A percentile compares a stretch with the other conserved stretches of the same genome.
phyloP scores from a whole-genome alignment of 2,113 vertebrate species.

The Thamnaconus septentrionalis region DNA sequence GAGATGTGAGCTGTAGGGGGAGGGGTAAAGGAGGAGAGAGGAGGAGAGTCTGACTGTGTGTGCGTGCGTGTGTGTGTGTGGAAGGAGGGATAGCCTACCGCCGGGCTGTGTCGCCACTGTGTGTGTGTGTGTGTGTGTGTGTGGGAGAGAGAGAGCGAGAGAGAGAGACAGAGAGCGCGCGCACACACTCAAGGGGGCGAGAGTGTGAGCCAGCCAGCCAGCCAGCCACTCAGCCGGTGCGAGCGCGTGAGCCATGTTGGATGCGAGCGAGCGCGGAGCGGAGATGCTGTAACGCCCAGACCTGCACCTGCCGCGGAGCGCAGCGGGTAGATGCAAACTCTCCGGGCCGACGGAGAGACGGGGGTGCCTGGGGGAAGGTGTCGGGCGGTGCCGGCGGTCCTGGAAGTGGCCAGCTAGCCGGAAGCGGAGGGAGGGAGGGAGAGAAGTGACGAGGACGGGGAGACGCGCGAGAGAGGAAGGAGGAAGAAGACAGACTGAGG shows the following conservation, averaged over 20 bases:
- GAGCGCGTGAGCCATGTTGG: constrained; percentile 88
- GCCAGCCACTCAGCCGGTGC: constrained; percentile 46
- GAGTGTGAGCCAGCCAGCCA: constrained; percentile 50
- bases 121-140: constrained; percentile 6
- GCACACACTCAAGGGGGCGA: constrained; percentile 14
- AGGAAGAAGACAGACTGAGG: not conserved
- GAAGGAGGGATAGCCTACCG: constrained; percentile 69
- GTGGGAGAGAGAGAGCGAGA: constrained; percentile 29
- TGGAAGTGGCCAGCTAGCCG: constrained; percentile 77
- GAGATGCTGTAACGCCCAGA: constrained; percentile 77
- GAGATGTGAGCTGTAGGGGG: constrained; percentile 50
- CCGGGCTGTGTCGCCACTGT: constrained; percentile 62
- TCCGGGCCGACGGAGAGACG: constrained; percentile 76
- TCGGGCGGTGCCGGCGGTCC: constrained; percentile 78
- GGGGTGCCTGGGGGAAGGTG: constrained; percentile 81
- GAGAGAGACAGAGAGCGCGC: not conserved
- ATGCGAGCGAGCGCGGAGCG: constrained; percentile 78
- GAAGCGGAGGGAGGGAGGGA: constrained; percentile 66
- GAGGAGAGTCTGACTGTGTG: constrained; percentile 55
- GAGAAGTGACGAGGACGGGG: constrained; percentile 62
- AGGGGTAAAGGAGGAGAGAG: constrained; percentile 62
- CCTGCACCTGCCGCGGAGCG: constrained; percentile 73
- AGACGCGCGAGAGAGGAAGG: constrained; percentile 18
- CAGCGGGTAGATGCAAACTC: constrained; percentile 83
- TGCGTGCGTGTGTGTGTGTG: constrained; percentile 40